phyloP scores from a whole-genome alignment of 2,888 invertebrate genomes.

The Eristalis pertinax region DNA sequence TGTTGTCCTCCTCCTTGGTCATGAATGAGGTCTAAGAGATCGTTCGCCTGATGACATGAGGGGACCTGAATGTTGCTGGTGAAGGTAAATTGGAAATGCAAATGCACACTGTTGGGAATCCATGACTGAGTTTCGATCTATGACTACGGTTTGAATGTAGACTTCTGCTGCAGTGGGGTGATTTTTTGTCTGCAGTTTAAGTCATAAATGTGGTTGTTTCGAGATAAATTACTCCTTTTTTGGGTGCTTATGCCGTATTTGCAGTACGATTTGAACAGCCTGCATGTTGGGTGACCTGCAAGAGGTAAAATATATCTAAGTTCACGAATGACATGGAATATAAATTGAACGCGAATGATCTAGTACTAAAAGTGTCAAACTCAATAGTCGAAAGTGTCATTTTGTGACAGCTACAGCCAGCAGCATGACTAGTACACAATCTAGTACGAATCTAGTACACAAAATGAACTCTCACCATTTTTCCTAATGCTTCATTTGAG shows the following conservation, averaged over 20 bases:
- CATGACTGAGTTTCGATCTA: background rate
- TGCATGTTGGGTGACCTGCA: background rate
- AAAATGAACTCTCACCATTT: too few relatives aligned
- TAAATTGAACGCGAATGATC: too few relatives aligned
- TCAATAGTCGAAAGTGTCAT: too few relatives aligned
- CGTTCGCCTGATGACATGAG: background rate
- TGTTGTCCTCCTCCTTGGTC: conserved; percentile 17
- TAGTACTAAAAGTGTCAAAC: too few relatives aligned
- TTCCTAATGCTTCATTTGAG: too few relatives aligned
- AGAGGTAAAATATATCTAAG: too few relatives aligned
- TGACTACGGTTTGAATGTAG: background rate
- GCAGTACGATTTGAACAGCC: background rate
- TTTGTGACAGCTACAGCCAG: too few relatives aligned
- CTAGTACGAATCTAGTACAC: too few relatives aligned
- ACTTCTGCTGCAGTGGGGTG: background rate
- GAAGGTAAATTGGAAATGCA: conserved; percentile 43
- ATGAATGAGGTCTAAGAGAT: conserved; percentile 15
- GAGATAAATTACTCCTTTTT: background rate
- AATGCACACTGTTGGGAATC: conserved; percentile 13
- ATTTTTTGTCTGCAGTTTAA: background rate
- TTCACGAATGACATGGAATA: too few relatives aligned
- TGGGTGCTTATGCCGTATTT: background rate
- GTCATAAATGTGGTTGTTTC: background rate
- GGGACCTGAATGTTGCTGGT: background rate
- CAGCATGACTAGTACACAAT: too few relatives aligned